A percentile compares a stretch with the other conserved stretches of the same genome.
phyloP scores from a whole-genome alignment of 2,797 vertebrate genomes.

The Spinus pinus region DNA sequence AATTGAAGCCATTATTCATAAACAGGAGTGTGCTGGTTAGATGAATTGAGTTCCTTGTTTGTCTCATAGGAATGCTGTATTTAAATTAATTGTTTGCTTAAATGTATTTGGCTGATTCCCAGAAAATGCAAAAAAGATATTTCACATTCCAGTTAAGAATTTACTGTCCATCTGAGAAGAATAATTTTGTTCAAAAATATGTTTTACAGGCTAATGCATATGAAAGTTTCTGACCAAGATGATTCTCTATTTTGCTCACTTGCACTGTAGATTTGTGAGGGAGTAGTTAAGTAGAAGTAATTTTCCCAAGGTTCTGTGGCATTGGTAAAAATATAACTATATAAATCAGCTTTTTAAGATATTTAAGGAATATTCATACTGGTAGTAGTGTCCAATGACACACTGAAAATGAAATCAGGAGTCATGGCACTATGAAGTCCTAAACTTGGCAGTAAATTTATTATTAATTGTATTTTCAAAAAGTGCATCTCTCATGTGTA shows the following conservation, averaged over 20 bases:
- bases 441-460: not conserved
- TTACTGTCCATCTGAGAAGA: not conserved
- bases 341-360: not conserved
- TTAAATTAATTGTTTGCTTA: not conserved
- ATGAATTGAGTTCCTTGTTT: not conserved
- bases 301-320: not conserved
- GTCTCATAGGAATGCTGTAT: not conserved
- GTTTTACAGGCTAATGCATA: not conserved
- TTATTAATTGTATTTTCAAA: not conserved
- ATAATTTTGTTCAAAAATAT: not conserved
- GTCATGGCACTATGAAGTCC: not conserved
- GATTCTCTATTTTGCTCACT: not conserved
- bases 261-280: not conserved
- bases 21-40: not conserved
- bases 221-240: not conserved
- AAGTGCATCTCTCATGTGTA: not conserved
- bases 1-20: not conserved
- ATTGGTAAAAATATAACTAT: not conserved
- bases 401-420: not conserved
- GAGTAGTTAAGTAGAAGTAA: not conserved
- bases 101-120: not conserved
- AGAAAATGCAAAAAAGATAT: not conserved
- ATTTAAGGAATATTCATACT: not conserved
- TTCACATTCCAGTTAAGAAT: not conserved
- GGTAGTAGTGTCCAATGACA: not conserved